Percentiles rank a stretch among this genome's conserved stretches.
Evolutionary conservation across 2,797 vertebrate genomes (phyloP).

Genomic region (Sebastes miniatus): DNA sequence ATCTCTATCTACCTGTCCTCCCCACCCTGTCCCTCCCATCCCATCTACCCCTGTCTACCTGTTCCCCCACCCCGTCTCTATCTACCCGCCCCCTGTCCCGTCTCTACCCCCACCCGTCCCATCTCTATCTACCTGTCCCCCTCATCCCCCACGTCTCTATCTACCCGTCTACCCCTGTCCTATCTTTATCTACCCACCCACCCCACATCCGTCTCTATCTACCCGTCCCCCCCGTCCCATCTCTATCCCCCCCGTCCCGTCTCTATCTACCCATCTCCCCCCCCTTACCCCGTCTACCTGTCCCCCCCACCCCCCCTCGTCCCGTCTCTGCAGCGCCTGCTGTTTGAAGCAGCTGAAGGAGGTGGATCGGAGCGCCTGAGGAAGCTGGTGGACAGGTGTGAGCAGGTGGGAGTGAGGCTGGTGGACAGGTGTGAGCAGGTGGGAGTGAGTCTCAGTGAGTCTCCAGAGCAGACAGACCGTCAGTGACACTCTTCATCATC

Average conservation of each 20-base stretch:
- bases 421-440: constrained; percentile 93
- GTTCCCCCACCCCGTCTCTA: no score
- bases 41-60: no score
- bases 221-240: no score
- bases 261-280: no score
- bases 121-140: no score
- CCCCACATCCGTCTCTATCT: not conserved
- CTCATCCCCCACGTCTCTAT: no score
- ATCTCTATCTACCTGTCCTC: no score
- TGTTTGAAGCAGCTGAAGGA: constrained; percentile 94
- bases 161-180: no score
- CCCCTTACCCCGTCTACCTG: not conserved
- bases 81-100: no score
- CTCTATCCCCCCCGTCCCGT: not conserved
- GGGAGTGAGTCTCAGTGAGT: constrained; percentile 95
- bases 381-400: constrained; percentile 92
- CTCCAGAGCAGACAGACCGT: constrained; percentile 87
- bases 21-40: no score
- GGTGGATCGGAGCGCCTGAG: constrained; percentile 93
- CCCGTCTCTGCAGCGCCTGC: constrained; percentile 89
- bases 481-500: constrained; percentile 61
- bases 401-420: constrained; percentile 95
- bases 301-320: not conserved
- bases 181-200: not conserved
- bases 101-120: no score